Evolutionary conservation across 1,140 invertebrate genomes (phyloP).

Genomic region (Aethina tumida): DNA sequence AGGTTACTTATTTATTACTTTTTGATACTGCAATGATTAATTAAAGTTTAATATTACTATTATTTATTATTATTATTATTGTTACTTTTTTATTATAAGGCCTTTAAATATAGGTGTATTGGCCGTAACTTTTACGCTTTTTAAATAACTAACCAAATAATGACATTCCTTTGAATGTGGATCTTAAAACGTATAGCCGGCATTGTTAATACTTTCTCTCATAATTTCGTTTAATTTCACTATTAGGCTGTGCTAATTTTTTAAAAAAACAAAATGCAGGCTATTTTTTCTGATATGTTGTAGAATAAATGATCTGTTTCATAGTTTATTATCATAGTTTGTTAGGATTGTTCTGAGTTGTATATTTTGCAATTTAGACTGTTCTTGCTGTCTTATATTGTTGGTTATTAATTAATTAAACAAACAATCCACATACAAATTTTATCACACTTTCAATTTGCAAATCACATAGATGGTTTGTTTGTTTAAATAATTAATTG

Average conservation of each 20-base stretch:
- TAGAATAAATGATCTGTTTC: constrained; percentile 5
- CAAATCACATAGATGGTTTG: too few species aligned
- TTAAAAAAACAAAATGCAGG: constrained; percentile 14
- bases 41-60: too few species aligned
- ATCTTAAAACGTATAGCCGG: constrained; percentile 7
- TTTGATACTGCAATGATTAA: not conserved
- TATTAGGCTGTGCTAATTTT: constrained; percentile 18
- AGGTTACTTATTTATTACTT: constrained; percentile 15
- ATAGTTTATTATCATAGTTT: constrained; percentile 10
- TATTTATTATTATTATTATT: too few species aligned
- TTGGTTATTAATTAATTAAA: constrained; percentile 8
- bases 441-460: too few species aligned
- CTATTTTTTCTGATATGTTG: constrained; percentile 10
- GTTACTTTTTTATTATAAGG: constrained; percentile 14
- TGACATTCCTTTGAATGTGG: constrained; percentile 16
- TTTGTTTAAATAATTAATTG: too few species aligned
- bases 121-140: constrained; percentile 16
- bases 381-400: constrained; percentile 3
- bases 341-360: constrained; percentile 5
- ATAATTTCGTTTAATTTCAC: constrained; percentile 10
- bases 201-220: constrained; percentile 5
- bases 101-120: constrained; percentile 9
- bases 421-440: too few species aligned
- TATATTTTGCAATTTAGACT: constrained; percentile 2
- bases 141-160: constrained; percentile 12